Evolutionary conservation across 1,140 invertebrate genomes (phyloP).

Genomic region (Trichonephila inaurata): DNA sequence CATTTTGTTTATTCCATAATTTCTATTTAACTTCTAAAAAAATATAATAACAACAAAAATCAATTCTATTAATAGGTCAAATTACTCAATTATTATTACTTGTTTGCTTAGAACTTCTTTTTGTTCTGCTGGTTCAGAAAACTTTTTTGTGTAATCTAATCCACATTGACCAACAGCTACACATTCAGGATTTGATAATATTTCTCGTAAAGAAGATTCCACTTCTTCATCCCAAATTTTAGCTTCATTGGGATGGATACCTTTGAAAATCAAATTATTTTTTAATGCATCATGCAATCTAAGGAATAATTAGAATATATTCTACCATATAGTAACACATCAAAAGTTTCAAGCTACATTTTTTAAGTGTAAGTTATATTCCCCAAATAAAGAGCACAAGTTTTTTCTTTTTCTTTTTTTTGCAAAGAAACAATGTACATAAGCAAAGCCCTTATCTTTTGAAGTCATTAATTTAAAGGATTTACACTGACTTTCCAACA

Average conservation of each 20-base stretch:
- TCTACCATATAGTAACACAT: too few species aligned
- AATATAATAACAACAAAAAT: too few species aligned
- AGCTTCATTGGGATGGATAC: constrained; percentile 97
- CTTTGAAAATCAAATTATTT: constrained; percentile 80
- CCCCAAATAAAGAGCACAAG: not conserved
- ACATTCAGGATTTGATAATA: constrained; percentile 91
- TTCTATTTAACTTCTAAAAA: too few species aligned
- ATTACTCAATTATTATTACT: constrained; percentile 81
- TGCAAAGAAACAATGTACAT: too few species aligned
- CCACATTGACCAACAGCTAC: constrained; percentile 97
- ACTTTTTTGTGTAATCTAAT: constrained; percentile 96
- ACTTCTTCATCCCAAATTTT: constrained; percentile 93
- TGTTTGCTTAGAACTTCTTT: constrained; percentile 93
- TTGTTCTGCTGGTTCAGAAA: constrained; percentile 93
- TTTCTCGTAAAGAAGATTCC: constrained; percentile 83
- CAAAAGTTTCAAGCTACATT: too few species aligned
- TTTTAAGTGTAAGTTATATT: not conserved
- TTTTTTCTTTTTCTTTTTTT: too few species aligned
- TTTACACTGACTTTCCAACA: too few species aligned
- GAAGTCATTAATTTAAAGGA: too few species aligned
- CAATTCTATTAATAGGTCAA: not conserved
- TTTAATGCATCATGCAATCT: too few species aligned
- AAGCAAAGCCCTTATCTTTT: too few species aligned
- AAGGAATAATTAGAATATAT: too few species aligned
- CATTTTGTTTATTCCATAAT: too few species aligned